Conservation (phyloP, 2,797 vertebrate genomes). For the Aphelocoma californica region DNA sequence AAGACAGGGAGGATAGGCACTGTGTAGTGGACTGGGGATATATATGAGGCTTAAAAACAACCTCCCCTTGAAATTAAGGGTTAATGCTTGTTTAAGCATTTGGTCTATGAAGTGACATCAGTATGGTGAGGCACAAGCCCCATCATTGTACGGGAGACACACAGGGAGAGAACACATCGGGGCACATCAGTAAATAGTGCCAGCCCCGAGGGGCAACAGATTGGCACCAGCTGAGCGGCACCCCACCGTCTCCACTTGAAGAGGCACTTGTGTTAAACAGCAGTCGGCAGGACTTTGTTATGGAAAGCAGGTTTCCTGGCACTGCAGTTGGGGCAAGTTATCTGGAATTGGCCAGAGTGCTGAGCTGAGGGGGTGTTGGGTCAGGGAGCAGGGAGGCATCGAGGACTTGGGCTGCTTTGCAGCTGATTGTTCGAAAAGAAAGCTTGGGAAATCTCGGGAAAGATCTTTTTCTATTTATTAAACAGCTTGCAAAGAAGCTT, state of each 20-base stretch:
- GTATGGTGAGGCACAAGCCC: background rate
- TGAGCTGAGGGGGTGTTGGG: background rate
- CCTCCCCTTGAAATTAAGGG: background rate
- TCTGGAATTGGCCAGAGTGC: background rate
- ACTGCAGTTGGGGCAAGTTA: background rate
- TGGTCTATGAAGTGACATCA: background rate
- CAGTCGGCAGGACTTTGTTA: background rate
- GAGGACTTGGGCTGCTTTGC: background rate
- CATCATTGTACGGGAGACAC: background rate
- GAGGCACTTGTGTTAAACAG: background rate
- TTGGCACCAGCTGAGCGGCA: background rate
- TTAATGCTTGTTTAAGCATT: background rate
- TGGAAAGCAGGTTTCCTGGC: background rate
- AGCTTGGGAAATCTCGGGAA: background rate
- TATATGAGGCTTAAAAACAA: background rate
- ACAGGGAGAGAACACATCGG: background rate
- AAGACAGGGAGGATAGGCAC: background rate
- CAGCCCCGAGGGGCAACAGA: background rate
- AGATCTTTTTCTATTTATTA: background rate
- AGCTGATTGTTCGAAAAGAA: accelerated
- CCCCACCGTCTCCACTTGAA: background rate
- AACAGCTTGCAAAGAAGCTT: background rate
- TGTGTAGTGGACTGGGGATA: background rate
- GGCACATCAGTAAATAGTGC: background rate
- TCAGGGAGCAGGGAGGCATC: background rate